Conservation (phyloP, 2,888 invertebrate species). For the Halictus quadricinctus region DNA sequence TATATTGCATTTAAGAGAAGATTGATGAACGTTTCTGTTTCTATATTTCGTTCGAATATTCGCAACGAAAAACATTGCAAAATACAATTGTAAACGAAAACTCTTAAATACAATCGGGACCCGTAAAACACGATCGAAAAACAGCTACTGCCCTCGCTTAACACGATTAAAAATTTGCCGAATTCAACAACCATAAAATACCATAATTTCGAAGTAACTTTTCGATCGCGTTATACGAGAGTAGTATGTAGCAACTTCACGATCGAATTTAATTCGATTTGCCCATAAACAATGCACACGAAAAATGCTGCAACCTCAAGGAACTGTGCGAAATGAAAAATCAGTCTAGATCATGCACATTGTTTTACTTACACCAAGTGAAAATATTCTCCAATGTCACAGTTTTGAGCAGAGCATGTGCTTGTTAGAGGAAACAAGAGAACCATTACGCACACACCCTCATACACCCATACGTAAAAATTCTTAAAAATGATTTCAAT, state of each 20-base stretch:
- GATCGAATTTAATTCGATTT: neutral
- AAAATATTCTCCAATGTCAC: slow-evolving; percentile 79
- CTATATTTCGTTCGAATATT: neutral
- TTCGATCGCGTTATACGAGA: neutral
- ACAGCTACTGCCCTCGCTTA: neutral
- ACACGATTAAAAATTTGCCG: neutral
- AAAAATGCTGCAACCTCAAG: neutral
- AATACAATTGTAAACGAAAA: neutral
- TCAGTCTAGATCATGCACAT: slow-evolving; percentile 17
- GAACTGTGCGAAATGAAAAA: slow-evolving; percentile 12
- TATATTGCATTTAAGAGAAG: slow-evolving; percentile 16
- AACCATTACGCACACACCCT: slow-evolving; percentile 30
- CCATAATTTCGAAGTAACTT: neutral
- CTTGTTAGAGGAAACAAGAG: slow-evolving; percentile 77
- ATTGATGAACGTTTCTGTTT: neutral
- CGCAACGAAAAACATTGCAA: neutral
- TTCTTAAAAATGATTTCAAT: neutral
- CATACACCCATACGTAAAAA: neutral
- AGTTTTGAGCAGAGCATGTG: slow-evolving; percentile 79
- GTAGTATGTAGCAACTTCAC: neutral
- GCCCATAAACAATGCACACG: neutral
- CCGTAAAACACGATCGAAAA: neutral
- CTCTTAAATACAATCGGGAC: neutral
- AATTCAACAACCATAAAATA: neutral
- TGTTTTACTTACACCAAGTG: slow-evolving; percentile 77